Evolutionary conservation across 2,113 vertebrate species (phyloP), one percentile per base, ranked within the genome.

Genomic region (Machaerirhynchus nigripectus): DNA sequence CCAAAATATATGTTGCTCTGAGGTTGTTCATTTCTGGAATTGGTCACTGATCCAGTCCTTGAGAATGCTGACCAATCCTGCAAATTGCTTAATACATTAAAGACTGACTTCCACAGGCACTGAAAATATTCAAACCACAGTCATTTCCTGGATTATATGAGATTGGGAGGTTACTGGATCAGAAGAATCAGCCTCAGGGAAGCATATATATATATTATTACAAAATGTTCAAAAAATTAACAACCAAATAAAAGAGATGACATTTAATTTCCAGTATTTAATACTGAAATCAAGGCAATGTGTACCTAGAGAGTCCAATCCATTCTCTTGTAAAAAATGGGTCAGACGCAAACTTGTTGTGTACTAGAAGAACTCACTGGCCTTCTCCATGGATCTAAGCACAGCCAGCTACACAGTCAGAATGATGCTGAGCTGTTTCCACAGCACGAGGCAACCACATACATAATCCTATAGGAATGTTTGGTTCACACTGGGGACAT

Each of bases 1-100:
- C 23, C 35, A 80, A 80, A 69, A 91, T 76, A 86, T 80, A 93
- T 91, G 65, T n/a, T 96, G 42, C 63, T 93, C 87, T 96, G 90
- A 95, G 75, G 52, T 42, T 19, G 33, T 83, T 73, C 15, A 37
- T 87, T 87, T 86, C 59, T 75, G 46, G 73, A 71, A 9, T 0
- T 61, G 15, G 24, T 78, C 60, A 67, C 21, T 67, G 76, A 90
- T 65, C 31, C 57, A 87, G 56, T 19, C 67, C 31, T 46, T 64
- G 21, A 57, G 49, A 57, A 61, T 53, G 33, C 13, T 59, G 20
- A 87, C 4, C 7, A 55, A 42, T 42, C 42, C 20, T 57, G 14
- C 50, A 79, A 78, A 84, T 26, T 57, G 19, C 46, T 91, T 46
- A 79, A 87, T 22, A 53, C 6, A 50, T 44, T 65, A 80, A 84